These are phyloP conservation scores for Seriola rivoliana DNA, from an alignment of 2,113 vertebrate genomes.

Conservation along the genomic window DNA sequence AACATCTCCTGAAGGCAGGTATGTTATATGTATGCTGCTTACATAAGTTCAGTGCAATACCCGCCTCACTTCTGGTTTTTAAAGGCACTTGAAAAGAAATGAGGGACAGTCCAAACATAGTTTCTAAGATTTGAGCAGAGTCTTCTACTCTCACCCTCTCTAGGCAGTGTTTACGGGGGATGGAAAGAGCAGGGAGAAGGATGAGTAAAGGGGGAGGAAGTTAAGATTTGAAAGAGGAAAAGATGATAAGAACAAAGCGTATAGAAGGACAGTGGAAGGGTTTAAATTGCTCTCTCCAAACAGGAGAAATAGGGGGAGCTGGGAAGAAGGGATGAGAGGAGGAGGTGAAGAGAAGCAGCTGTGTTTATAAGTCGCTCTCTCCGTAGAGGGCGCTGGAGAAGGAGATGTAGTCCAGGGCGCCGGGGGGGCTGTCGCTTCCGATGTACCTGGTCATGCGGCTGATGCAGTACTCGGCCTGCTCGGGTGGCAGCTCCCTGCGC, in stretches of 20 bases:
- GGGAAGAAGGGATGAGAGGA: conserved; percentile 35
- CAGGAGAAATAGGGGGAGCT: conserved; percentile 53
- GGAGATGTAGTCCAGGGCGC: conserved; percentile 93
- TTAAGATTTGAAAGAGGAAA: conserved; percentile 52
- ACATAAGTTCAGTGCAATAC: conserved; percentile 58
- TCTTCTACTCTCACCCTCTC: conserved; percentile 63
- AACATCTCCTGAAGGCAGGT: conserved; percentile 29
- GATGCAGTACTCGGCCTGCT: conserved; percentile 95
- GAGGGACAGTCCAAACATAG: conserved; percentile 37
- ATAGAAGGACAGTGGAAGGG: conserved; percentile 57
- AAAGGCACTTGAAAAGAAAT: conserved; percentile 7
- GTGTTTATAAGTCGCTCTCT: conserved; percentile 92
- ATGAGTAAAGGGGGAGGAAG: not conserved
- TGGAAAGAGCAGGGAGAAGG: not conserved
- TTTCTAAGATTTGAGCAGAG: conserved; percentile 65
- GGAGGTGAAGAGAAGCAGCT: conserved; percentile 16
- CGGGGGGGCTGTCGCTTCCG: conserved; percentile 78
- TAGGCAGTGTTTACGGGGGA: conserved; percentile 37
- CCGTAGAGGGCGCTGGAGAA: conserved; percentile 95
- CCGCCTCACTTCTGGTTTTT: conserved; percentile 15
- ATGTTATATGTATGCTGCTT: conserved; percentile 44
- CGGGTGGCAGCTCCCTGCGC: conserved; percentile 89
- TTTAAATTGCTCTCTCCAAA: conserved; percentile 68
- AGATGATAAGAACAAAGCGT: conserved; percentile 45
- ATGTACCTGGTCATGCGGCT: conserved; percentile 90